These are phyloP conservation scores for Drosophila neocordata DNA, from an alignment of 1,140 invertebrate species.

Conservation along the genomic window DNA sequence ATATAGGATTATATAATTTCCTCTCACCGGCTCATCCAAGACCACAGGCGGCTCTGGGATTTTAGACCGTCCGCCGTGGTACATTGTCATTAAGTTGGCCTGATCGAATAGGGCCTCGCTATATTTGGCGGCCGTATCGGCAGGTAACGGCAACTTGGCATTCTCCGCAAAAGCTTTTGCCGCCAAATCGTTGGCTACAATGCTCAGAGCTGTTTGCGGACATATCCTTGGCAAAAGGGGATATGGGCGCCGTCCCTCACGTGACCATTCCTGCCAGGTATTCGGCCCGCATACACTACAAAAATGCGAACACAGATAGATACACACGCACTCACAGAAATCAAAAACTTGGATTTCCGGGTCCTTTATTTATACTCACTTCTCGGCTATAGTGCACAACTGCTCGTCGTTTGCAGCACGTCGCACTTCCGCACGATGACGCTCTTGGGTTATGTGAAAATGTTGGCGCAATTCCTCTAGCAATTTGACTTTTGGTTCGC, in stretches of 20 bases:
- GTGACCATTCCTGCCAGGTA: slow-evolving; percentile 91
- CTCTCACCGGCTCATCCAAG: slow-evolving; percentile 77
- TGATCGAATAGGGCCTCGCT: slow-evolving; percentile 54
- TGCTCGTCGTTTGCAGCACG: slow-evolving; percentile 95
- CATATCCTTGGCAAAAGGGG: slow-evolving; percentile 91
- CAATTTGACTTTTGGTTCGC: slow-evolving; percentile 91
- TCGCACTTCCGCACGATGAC: slow-evolving; percentile 94
- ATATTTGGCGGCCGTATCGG: slow-evolving; percentile 64
- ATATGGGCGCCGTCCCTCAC: slow-evolving; percentile 91
- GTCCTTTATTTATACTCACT: slow-evolving; percentile 85
- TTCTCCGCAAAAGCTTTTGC: slow-evolving; percentile 83
- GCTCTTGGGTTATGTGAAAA: slow-evolving; percentile 94
- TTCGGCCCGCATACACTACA: slow-evolving; percentile 91
- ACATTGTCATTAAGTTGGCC: slow-evolving; percentile 45
- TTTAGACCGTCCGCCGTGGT: slow-evolving; percentile 37
- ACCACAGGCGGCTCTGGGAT: slow-evolving; percentile 52
- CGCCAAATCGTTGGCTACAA: slow-evolving; percentile 89
- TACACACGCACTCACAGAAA: slow-evolving; percentile 42
- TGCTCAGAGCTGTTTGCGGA: slow-evolving; percentile 92
- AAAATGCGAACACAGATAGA: slow-evolving; percentile 44
- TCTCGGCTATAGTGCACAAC: slow-evolving; percentile 92
- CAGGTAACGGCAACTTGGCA: slow-evolving; percentile 81
- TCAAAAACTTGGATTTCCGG: slow-evolving; percentile 13
- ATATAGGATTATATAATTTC: slow-evolving; percentile 60
- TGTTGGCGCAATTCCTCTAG: slow-evolving; percentile 91